These are phyloP conservation scores for Parazoanthus darwini DNA, from an alignment of 92 coral and sea anemone genomes.

Conservation along the genomic window DNA sequence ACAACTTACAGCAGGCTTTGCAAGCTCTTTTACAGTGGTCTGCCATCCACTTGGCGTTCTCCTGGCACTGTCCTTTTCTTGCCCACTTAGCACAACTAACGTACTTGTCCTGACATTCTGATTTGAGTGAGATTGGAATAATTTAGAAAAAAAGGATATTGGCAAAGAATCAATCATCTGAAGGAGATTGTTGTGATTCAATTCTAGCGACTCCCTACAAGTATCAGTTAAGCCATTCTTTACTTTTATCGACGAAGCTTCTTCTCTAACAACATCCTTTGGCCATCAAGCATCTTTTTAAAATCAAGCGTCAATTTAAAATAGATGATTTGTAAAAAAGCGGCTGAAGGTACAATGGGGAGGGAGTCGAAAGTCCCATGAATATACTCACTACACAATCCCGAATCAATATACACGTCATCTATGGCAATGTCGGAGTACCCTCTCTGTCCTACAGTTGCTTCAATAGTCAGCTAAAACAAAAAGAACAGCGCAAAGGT, in stretches of 20 bases:
- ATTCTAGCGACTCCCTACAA: too few species aligned
- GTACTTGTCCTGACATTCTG: slow-evolving; percentile 71
- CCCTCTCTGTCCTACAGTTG: slow-evolving; percentile 34
- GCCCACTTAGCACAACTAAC: slow-evolving; percentile 62
- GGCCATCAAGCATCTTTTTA: not conserved
- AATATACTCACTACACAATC: slow-evolving; percentile 53
- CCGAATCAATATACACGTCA: slow-evolving; percentile 57
- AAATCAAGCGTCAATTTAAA: too few species aligned
- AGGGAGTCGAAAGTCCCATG: too few species aligned
- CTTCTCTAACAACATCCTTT: not conserved
- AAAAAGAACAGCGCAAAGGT: not conserved
- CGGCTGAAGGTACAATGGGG: too few species aligned
- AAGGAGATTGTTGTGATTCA: not conserved
- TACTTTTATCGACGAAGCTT: too few species aligned
- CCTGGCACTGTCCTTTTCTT: slow-evolving; percentile 42
- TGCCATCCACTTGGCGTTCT: slow-evolving; percentile 53
- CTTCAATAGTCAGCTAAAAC: slow-evolving; percentile 26
- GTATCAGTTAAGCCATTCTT: not conserved
- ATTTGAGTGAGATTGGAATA: not conserved
- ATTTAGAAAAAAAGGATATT: not conserved
- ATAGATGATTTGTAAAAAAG: too few species aligned
- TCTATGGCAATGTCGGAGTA: slow-evolving; percentile 65
- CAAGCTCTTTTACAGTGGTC: slow-evolving; percentile 60
- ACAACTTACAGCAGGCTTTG: slow-evolving; percentile 57
- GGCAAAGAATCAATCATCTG: not conserved